Conservation (phyloP, 2,113 vertebrate species). For the Forbesichthys agassizii region DNA sequence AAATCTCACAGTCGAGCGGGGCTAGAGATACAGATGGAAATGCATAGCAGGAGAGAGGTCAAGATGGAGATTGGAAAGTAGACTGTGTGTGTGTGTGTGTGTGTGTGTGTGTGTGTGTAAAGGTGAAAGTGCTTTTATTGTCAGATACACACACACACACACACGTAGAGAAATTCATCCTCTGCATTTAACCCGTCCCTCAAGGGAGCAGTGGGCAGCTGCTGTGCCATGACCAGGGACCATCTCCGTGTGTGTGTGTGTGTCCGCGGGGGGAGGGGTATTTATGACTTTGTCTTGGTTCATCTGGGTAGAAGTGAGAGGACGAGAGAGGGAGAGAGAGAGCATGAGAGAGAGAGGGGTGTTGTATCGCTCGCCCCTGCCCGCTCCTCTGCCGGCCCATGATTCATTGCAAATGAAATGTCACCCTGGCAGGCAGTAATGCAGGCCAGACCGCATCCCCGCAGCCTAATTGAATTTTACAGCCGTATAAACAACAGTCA, state of each 20-base stretch:
- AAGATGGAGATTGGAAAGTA: neutral
- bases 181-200: too few species aligned
- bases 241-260: too few species aligned
- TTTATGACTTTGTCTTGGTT: too few species aligned
- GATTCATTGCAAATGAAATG: conserved; percentile 82
- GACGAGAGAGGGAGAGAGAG: neutral
- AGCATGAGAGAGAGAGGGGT: conserved; percentile 1
- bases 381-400: conserved; percentile 63
- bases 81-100: neutral
- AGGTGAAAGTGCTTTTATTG: too few species aligned
- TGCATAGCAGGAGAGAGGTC: neutral
- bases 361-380: conserved; percentile 39
- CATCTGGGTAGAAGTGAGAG: neutral
- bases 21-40: neutral
- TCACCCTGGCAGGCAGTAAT: conserved; percentile 77
- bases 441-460: conserved; percentile 60
- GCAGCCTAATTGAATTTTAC: conserved; percentile 76
- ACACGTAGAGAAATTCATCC: too few species aligned
- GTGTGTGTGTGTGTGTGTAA: too few species aligned
- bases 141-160: too few species aligned
- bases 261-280: too few species aligned
- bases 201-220: too few species aligned
- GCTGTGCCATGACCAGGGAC: too few species aligned
- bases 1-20: neutral
- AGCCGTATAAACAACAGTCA: conserved; percentile 76